Evolutionary conservation across 2,113 vertebrate species (phyloP).

Genomic region (Terrapene triunguis): DNA sequence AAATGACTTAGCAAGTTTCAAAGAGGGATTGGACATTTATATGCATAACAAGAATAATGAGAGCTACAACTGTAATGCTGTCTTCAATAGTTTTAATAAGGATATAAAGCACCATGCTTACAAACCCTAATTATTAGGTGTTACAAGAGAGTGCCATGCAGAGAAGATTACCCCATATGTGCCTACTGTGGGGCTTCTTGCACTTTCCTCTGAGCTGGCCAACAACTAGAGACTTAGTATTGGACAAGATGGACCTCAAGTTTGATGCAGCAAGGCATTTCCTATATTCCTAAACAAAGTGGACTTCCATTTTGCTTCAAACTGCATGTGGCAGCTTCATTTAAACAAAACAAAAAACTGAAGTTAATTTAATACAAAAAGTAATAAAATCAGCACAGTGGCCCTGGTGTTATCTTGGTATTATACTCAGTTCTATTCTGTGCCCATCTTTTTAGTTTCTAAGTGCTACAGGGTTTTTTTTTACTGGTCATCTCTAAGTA

Average conservation of each 20-base stretch:
- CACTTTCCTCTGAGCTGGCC: neutral
- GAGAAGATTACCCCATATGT: neutral
- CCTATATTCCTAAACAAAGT: neutral
- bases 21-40: neutral
- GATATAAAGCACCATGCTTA: too few relatives aligned
- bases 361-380: neutral
- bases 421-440: neutral
- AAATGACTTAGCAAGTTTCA: neutral
- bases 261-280: neutral
- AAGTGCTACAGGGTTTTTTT: neutral
- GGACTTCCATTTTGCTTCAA: neutral
- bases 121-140: neutral
- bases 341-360: too few relatives aligned
- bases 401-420: neutral
- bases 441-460: neutral
- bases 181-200: neutral
- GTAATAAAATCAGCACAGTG: neutral
- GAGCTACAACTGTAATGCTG: too few relatives aligned
- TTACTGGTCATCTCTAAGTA: neutral
- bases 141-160: neutral
- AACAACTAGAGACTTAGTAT: neutral
- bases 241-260: neutral
- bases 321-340: neutral
- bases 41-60: neutral
- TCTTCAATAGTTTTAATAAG: too few relatives aligned